Conservation (phyloP, 2,888 invertebrate genomes). For the Cerastis leucographa region DNA sequence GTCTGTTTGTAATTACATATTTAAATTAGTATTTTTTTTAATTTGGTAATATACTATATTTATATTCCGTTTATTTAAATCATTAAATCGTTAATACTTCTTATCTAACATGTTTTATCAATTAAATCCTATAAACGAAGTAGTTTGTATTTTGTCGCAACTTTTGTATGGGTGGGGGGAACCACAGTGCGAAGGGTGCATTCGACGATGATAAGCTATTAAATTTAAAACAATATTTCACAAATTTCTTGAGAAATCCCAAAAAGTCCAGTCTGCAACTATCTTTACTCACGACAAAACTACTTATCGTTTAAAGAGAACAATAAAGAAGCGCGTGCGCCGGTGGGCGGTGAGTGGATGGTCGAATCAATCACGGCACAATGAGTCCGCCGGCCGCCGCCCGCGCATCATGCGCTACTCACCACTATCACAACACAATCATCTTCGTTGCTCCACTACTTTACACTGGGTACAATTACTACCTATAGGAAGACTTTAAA, state of each 20-base stretch:
- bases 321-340: conserved; percentile 27
- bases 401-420: conserved; percentile 53
- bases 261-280: conserved; percentile 11
- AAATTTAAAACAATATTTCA: neutral
- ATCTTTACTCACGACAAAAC: conserved; percentile 30
- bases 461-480: conserved; percentile 22
- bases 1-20: too few relatives aligned
- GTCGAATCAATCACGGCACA: conserved; percentile 64
- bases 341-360: conserved; percentile 60
- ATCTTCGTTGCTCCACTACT: conserved; percentile 32
- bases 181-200: neutral
- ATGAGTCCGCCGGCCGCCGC: conserved; percentile 44
- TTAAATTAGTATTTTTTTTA: too few relatives aligned
- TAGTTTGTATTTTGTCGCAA: too few relatives aligned
- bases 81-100: too few relatives aligned
- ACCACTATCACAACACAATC: conserved; percentile 67
- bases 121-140: too few relatives aligned
- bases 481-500: conserved; percentile 8
- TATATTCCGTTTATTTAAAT: too few relatives aligned
- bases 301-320: conserved; percentile 16
- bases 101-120: too few relatives aligned
- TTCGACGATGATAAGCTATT: neutral
- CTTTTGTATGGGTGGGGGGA: too few relatives aligned
- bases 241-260: neutral
- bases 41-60: too few relatives aligned